Evolutionary conservation across 2,888 invertebrate species (phyloP), one percentile per base, ranked within the genome.

Genomic region (Phorcus lineatus): DNA sequence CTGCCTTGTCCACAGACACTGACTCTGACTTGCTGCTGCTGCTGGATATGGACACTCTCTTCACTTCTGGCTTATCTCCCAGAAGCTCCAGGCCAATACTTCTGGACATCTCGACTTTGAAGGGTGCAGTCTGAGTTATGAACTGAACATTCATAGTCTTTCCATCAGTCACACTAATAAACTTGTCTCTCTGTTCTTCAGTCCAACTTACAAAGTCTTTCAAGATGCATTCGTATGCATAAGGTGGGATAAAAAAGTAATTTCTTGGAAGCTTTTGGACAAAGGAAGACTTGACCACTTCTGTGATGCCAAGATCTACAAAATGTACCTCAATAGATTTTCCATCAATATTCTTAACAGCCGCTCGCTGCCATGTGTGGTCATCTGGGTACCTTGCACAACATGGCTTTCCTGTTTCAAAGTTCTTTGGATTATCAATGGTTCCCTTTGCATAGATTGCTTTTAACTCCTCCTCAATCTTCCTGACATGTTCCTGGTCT

Each of bases 311-410:
- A 87, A 92, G 93, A 93, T 96, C 96, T 0, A 96, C 94, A 81
- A 95, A 94, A 82, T 93, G 91, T 47, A 96, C 94, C 74, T 94
- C 92, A 40, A 95, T 95, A 89, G 86, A 93, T 2, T 91, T 86
- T 0, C 91, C 92, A 19, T 93, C 90, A 2, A 94, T 89, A 62
- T 95, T 94, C 3, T 87, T 85, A 36, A 96, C 94, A 3, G 94
- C 87, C 4, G 94, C 95, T 80, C 97, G 94, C 90, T 96, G 96
- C 96, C 96, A 96, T n/a, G 92, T 88, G 0, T 93, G 93, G 88
- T 96, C 96, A 81, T 94, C 94, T 0, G 93, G 92, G 86, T 94
- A 95, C 31, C 94, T 91, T 57, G 95, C 95, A 82, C 95, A 91
- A 88, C 96, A 96, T 0, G 95, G 94, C 88, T 94, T 94, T 81